phyloP scores from a whole-genome alignment of 2,113 vertebrate species.

The Rafetus swinhoei region DNA sequence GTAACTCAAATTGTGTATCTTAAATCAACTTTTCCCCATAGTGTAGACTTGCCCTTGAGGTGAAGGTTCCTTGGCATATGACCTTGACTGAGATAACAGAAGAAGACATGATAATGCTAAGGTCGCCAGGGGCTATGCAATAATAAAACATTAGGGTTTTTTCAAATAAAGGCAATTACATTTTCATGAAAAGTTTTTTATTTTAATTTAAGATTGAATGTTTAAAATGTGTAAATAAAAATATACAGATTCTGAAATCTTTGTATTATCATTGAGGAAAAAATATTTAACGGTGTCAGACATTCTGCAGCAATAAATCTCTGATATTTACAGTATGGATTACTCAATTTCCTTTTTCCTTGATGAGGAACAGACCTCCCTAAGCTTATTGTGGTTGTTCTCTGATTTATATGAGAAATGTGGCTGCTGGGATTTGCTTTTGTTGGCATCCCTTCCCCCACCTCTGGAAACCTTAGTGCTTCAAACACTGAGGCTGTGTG shows the following conservation, averaged over 20 bases:
- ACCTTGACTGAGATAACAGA: conserved; percentile 25
- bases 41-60: not conserved
- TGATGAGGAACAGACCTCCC: conserved; percentile 40
- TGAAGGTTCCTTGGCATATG: not conserved
- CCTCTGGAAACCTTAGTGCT: conserved; percentile 60
- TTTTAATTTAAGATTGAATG: conserved; percentile 16
- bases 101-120: not conserved
- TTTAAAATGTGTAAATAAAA: conserved; percentile 34
- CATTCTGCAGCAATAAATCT: conserved; percentile 1
- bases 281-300: conserved; percentile 1
- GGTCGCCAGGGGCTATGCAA: conserved; percentile 11
- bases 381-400: conserved; percentile 60
- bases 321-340: conserved; percentile 42
- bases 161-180: conserved; percentile 1
- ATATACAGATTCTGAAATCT: not conserved
- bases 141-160: conserved; percentile 5
- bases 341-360: conserved; percentile 53
- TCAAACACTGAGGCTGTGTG: conserved; percentile 56
- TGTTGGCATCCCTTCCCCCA: conserved; percentile 71
- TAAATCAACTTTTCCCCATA: too few relatives aligned
- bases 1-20: too few relatives aligned
- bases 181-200: not conserved
- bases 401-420: conserved; percentile 50
- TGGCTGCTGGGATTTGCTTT: conserved; percentile 73
- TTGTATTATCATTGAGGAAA: conserved; percentile 7